These are phyloP conservation scores for Sinocyclocheilus anophthalmus DNA, from an alignment of 2,113 vertebrate genomes.

Conservation along the genomic window DNA sequence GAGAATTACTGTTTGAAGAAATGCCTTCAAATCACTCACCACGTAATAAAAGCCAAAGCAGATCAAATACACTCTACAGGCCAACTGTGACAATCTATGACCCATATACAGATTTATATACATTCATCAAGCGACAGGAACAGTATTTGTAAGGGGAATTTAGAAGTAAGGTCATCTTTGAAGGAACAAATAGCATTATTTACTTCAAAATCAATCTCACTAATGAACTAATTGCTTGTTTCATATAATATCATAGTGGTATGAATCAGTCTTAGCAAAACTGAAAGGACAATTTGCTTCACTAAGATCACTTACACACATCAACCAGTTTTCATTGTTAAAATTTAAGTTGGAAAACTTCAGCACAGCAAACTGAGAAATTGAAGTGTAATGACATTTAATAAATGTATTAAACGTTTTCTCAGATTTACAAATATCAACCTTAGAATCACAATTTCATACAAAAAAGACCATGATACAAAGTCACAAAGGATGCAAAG, in stretches of 20 bases:
- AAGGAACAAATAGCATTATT: background rate
- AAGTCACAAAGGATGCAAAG: conserved; percentile 39
- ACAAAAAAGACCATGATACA: conserved; percentile 42
- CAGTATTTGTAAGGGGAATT: background rate
- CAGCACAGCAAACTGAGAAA: conserved; percentile 34
- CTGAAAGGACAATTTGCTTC: background rate
- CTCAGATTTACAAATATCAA: conserved; percentile 46
- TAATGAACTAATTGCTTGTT: background rate
- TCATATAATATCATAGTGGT: background rate
- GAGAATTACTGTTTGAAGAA: conserved; percentile 37
- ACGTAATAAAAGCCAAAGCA: conserved; percentile 33
- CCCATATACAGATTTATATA: background rate
- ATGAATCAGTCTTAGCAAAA: conserved; percentile 1
- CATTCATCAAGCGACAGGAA: background rate
- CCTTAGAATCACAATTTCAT: conserved; percentile 36
- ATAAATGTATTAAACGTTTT: conserved; percentile 37
- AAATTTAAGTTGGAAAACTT: conserved; percentile 23
- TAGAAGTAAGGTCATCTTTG: background rate
- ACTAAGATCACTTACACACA: background rate
- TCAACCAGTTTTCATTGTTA: background rate
- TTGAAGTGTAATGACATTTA: conserved; percentile 45
- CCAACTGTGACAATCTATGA: no score
- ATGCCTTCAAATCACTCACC: conserved; percentile 41
- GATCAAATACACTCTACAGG: conserved; percentile 13
- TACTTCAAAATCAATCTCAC: background rate